phyloP scores from a whole-genome alignment of 2,113 vertebrate genomes.

The Neopipo cinnamomea region DNA sequence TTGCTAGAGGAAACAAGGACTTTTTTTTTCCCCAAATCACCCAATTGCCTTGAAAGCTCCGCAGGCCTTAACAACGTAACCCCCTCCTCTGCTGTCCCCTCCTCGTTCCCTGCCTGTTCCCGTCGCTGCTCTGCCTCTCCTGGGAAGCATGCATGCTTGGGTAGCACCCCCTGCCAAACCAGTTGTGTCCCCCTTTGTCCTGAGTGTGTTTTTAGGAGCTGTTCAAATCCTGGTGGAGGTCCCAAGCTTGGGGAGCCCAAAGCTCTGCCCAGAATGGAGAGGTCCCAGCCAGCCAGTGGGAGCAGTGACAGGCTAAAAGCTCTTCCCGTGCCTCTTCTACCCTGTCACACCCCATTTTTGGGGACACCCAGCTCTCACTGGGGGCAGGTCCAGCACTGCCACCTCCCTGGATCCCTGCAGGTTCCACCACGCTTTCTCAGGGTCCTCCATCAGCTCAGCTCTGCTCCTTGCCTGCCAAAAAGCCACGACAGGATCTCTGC shows the following conservation, averaged over 20 bases:
- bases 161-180: background rate
- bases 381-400: background rate
- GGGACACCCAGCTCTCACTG: background rate
- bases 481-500: background rate
- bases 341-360: background rate
- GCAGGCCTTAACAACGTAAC: background rate
- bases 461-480: background rate
- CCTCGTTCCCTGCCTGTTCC: background rate
- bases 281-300: background rate
- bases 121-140: slow-evolving; percentile 20
- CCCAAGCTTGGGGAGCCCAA: background rate
- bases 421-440: background rate
- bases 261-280: background rate
- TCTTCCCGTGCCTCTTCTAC: background rate
- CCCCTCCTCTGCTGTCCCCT: background rate
- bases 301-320: background rate
- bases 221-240: background rate
- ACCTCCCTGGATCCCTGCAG: background rate
- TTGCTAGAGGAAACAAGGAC: background rate
- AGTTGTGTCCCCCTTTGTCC: background rate
- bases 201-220: background rate
- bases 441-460: background rate
- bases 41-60: background rate
- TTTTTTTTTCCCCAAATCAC: background rate
- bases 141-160: slow-evolving; percentile 27